phyloP scores from a whole-genome alignment of 2,113 vertebrate genomes.

The Alexandromys fortis region DNA sequence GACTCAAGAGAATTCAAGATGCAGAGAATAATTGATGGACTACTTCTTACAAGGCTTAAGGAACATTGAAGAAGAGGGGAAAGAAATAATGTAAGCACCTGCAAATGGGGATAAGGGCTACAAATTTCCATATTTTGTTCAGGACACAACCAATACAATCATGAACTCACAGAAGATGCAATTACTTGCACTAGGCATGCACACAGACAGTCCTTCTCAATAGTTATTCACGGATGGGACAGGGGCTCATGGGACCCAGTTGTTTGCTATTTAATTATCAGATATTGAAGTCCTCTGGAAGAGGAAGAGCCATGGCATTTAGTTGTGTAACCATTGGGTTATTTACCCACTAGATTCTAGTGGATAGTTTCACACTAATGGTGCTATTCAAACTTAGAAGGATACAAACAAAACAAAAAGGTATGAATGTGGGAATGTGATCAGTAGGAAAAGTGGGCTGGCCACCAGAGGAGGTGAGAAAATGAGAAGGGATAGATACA shows the following conservation, averaged over 20 bases:
- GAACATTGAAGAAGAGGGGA: too few species aligned
- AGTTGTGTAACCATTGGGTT: not conserved
- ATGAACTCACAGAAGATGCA: not conserved
- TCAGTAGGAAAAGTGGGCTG: not conserved
- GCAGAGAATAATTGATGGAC: not conserved
- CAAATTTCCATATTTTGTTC: not conserved
- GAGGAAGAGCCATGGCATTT: too few species aligned
- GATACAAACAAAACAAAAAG: not conserved
- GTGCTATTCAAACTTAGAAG: not conserved
- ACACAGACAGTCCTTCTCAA: not conserved
- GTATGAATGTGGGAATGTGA: not conserved
- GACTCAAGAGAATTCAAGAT: not conserved
- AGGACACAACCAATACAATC: not conserved
- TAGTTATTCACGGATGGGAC: not conserved
- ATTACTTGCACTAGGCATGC: not conserved
- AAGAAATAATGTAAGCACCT: not conserved
- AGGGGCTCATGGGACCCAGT: not conserved
- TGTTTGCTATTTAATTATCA: not conserved
- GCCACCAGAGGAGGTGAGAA: not conserved
- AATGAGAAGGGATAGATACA: not conserved
- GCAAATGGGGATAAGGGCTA: not conserved
- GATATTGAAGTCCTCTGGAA: not conserved
- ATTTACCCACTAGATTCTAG: not conserved
- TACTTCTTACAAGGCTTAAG: not conserved
- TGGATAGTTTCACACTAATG: not conserved